These are phyloP conservation scores for Zaprionus capensis DNA, from an alignment of 1,140 invertebrate genomes.

Conservation along the genomic window DNA sequence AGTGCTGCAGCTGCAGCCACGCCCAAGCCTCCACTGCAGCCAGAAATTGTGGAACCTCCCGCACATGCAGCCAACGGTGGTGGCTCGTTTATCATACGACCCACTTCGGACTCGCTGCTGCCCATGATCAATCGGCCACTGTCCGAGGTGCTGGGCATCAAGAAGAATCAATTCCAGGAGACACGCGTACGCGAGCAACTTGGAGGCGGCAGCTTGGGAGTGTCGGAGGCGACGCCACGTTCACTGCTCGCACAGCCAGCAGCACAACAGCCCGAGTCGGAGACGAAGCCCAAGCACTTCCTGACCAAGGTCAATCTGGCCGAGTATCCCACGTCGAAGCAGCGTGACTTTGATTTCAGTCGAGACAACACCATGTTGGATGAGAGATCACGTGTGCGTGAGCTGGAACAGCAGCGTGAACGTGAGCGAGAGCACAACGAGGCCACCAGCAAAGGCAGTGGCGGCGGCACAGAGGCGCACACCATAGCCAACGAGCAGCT, in stretches of 20 bases:
- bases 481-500: constrained; percentile 81
- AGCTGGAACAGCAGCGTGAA: constrained; percentile 61
- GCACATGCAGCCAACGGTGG: constrained; percentile 56
- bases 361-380: constrained; percentile 81
- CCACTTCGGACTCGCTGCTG: constrained; percentile 73
- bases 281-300: constrained; percentile 59
- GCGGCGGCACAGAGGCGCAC: constrained; percentile 55
- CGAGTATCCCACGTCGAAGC: constrained; percentile 72
- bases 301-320: constrained; percentile 81
- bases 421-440: constrained; percentile 62
- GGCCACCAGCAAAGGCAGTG: constrained; percentile 61
- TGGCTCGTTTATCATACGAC: constrained; percentile 75
- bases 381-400: constrained; percentile 70
- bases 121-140: constrained; percentile 84
- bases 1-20: constrained; percentile 31
- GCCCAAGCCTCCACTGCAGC: constrained; percentile 51
- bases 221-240: constrained; percentile 54
- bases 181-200: constrained; percentile 72
- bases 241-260: constrained; percentile 38
- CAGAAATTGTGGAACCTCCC: constrained; percentile 61
- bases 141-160: constrained; percentile 83
- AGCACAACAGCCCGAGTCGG: constrained; percentile 19
- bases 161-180: constrained; percentile 84
- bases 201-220: constrained; percentile 46
- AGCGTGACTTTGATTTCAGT: constrained; percentile 79